Evolutionary conservation across 2,888 invertebrate species (phyloP).

Genomic region (Rugalucina vietnamica): DNA sequence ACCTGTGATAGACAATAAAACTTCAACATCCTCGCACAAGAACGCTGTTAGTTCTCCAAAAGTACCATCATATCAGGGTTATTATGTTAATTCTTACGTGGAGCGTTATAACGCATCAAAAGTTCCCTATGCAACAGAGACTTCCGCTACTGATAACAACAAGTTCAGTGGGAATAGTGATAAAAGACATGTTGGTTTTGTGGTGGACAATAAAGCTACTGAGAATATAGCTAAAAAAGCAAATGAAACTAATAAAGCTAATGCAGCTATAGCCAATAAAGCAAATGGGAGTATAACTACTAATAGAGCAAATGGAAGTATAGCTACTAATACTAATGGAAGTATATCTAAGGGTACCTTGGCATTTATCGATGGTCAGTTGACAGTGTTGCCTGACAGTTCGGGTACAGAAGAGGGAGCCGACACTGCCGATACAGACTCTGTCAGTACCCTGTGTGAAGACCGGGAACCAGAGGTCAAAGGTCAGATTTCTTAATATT

Average conservation of each 20-base stretch:
- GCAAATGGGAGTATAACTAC: too few relatives aligned
- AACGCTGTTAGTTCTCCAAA: constrained; percentile 15
- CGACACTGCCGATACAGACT: constrained; percentile 52
- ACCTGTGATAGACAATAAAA: not conserved
- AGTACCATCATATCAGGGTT: constrained; percentile 30
- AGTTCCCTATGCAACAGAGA: not conserved
- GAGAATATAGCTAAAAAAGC: too few relatives aligned
- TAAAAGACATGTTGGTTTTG: too few relatives aligned
- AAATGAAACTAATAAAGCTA: not conserved
- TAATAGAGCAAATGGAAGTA: not conserved
- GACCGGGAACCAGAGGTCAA: constrained; percentile 54
- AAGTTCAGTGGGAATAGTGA: too few relatives aligned
- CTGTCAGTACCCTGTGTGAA: constrained; percentile 60
- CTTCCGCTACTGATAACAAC: not conserved
- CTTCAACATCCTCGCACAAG: not conserved
- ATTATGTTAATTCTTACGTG: constrained; percentile 50
- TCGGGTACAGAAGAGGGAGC: constrained; percentile 25
- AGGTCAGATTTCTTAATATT: constrained; percentile 35
- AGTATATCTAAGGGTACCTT: constrained; percentile 34
- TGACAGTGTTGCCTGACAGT: constrained; percentile 13
- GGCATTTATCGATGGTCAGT: constrained; percentile 44
- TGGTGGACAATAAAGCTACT: too few relatives aligned
- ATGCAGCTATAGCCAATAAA: not conserved
- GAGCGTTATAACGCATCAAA: constrained; percentile 29
- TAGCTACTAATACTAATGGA: constrained; percentile 17